Percentiles rank a stretch among this genome's conserved stretches.
phyloP scores from a whole-genome alignment of 2,113 vertebrate species.

The Cnemophilus loriae region DNA sequence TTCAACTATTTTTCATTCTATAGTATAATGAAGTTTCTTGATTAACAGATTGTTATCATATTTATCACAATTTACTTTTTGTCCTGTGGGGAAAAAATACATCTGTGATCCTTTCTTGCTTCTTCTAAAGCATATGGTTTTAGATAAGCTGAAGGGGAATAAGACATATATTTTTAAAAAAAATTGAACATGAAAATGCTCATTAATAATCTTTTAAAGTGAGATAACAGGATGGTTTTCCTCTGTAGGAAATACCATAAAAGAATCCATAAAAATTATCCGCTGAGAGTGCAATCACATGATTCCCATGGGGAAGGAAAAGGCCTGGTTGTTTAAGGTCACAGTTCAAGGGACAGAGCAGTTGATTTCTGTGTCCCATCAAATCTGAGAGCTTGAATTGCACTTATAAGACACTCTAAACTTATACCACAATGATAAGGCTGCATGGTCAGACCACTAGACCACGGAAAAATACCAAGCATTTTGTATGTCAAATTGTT shows the following conservation, averaged over 20 bases:
- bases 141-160: slow-evolving; percentile 31
- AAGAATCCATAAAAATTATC: slow-evolving; percentile 63
- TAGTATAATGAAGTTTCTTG: neutral
- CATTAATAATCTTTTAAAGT: slow-evolving; percentile 4
- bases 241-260: slow-evolving; percentile 68
- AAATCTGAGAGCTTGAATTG: neutral
- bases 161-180: neutral
- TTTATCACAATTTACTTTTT: neutral
- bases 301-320: slow-evolving; percentile 62
- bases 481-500: neutral
- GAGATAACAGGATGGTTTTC: slow-evolving; percentile 64
- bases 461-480: rapidly evolving
- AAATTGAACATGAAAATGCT: neutral
- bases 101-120: slow-evolving; percentile 17
- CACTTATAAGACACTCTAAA: neutral
- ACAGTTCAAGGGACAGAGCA: slow-evolving; percentile 58
- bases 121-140: slow-evolving; percentile 37
- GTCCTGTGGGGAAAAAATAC: neutral
- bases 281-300: slow-evolving; percentile 72
- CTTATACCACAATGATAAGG: neutral
- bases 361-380: neutral
- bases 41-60: neutral
- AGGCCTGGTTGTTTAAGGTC: slow-evolving; percentile 54
- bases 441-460: neutral
- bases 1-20: neutral